A percentile compares a stretch with the other conserved stretches of the same genome.
Conservation (phyloP, 2,888 invertebrate species). For the Flexamia atlantica region DNA sequence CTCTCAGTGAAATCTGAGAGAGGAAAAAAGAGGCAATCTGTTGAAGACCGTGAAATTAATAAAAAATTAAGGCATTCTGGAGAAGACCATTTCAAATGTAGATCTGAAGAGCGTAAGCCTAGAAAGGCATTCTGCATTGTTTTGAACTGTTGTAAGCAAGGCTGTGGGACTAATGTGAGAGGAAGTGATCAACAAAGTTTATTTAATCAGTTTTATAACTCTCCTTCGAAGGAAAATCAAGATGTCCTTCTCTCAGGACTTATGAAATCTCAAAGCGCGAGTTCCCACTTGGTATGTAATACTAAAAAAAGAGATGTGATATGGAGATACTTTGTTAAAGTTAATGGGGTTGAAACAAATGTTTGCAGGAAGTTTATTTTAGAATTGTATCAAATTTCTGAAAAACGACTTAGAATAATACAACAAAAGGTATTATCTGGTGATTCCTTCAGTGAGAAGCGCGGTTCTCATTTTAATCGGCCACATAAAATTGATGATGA, state of each 20-base stretch:
- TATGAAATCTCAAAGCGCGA: slow-evolving; percentile 16
- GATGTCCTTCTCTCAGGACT: slow-evolving; percentile 27
- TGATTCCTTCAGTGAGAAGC: too few species aligned
- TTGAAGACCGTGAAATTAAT: too few species aligned
- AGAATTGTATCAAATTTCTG: too few species aligned
- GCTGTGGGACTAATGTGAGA: slow-evolving; percentile 19
- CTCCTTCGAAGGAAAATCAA: background rate
- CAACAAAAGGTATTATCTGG: too few species aligned
- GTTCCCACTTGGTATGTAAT: background rate
- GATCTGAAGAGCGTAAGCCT: slow-evolving; percentile 29
- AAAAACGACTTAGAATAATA: too few species aligned
- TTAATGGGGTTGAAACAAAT: too few species aligned
- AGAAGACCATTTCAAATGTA: slow-evolving; percentile 17
- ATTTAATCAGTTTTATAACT: slow-evolving; percentile 37
- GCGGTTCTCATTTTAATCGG: too few species aligned
- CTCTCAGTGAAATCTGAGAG: too few species aligned
- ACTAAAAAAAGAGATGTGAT: background rate
- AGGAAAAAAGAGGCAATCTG: too few species aligned
- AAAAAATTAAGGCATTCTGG: slow-evolving; percentile 34
- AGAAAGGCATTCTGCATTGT: slow-evolving; percentile 12
- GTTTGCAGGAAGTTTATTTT: too few species aligned
- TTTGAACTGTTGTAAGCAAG: slow-evolving; percentile 27
- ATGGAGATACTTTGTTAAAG: background rate
- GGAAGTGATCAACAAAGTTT: slow-evolving; percentile 10
- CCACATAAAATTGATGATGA: too few species aligned